Percentiles rank a stretch among this genome's conserved stretches.
Evolutionary conservation across 2,113 vertebrate genomes (phyloP).

Genomic region (Indicator maculatus): DNA sequence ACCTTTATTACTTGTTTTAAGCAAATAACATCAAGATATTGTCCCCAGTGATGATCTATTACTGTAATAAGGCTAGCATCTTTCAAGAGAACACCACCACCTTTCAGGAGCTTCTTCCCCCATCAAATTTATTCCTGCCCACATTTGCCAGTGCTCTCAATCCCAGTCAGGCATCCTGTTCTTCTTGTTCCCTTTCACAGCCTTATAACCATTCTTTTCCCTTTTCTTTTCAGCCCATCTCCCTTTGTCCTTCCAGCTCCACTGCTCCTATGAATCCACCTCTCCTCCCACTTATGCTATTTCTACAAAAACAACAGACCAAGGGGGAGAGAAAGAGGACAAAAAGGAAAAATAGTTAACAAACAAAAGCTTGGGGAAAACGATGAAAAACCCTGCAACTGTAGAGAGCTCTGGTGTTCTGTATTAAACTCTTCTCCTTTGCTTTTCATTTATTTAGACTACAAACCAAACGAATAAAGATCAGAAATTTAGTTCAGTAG

Average conservation of each 20-base stretch:
- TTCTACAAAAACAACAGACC: not conserved
- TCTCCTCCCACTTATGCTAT: constrained; percentile 14
- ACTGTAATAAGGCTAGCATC: not conserved
- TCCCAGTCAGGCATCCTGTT: not conserved
- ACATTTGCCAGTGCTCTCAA: not conserved
- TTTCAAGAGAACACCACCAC: not conserved
- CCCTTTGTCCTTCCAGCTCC: constrained; percentile 18
- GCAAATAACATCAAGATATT: not conserved
- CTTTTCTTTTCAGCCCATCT: constrained; percentile 12
- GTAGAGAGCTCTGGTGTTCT: not conserved
- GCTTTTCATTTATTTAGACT: constrained; percentile 20
- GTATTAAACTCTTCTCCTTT: not conserved
- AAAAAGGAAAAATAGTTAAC: not conserved
- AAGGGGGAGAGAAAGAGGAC: not conserved
- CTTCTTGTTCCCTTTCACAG: constrained; percentile 23
- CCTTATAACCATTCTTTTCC: not conserved
- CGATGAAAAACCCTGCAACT: not conserved
- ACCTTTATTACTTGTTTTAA: not conserved
- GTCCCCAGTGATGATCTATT: not conserved
- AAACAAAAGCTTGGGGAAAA: not conserved
- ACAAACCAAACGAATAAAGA: constrained; percentile 19
- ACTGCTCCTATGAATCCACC: not conserved
- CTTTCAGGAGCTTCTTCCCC: not conserved
- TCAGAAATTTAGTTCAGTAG: constrained; percentile 2
- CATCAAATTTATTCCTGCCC: not conserved